Evolutionary conservation across 1,140 invertebrate genomes (phyloP), one percentile per base, ranked within the genome.

Genomic region (Nephotettix cincticeps): DNA sequence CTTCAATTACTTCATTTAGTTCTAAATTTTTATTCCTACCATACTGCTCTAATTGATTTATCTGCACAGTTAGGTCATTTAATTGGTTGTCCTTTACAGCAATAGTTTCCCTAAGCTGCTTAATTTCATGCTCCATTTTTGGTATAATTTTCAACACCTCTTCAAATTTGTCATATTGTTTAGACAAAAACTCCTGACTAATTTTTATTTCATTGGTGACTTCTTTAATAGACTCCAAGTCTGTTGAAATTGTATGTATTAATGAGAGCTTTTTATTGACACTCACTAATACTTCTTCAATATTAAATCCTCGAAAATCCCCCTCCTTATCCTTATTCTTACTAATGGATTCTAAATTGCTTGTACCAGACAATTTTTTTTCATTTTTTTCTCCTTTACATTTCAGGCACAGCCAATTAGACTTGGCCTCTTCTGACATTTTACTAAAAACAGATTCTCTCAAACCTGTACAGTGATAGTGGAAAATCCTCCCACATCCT

Each of bases 381-480:
- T 21, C 21, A 19, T 4, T 21, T 51, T 19, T 51, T 4, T 6
- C 6, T 17, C 47, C 21, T 51, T 51, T 51, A 51, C 14, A 51
- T 51, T 51, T 21, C 3, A 51, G 47, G 47, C 47, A 51, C 4
- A 9, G n/a, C 47, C 47, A 21, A 3, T 21, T 51, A 3, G 19
- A n/a, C 19, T 51, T 51, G 3, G 14, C 14, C 3, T 51, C 47
- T n/a, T 51, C 47, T 11, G 47, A 51, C 47, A 51, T 51, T 51
- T 51, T 51, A 36, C 19, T 51, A 36, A 51, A 51, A 51, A 51
- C 14, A 51, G 47, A 19, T 51, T 51, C 47, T 51, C 47, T 51
- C n/a, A 51, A 21, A 19, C 47, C 47, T 9, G 21, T n/a, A 51
- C 47, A 19, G 21, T 51, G 21, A 19, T 19, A n/a, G 21, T 51